Percentiles rank a stretch among this genome's conserved stretches.
These are phyloP conservation scores for Lamellibrachia columna DNA, from an alignment of 2,888 invertebrate genomes.

Conservation along the genomic window DNA sequence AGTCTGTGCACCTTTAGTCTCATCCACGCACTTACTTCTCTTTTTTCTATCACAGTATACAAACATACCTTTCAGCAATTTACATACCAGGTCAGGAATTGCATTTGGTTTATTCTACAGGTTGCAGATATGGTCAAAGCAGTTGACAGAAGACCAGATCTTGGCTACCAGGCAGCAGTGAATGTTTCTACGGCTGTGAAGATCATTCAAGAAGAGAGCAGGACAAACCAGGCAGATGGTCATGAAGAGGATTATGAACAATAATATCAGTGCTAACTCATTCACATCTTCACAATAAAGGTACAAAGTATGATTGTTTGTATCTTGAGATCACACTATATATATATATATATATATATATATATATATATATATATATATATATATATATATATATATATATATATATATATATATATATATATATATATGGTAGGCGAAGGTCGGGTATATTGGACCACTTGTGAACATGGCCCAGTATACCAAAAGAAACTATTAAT, in stretches of 20 bases:
- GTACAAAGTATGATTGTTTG: too few relatives aligned
- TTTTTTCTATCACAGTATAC: not conserved
- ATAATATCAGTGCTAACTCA: not conserved
- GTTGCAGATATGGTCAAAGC: slow-evolving; percentile 89
- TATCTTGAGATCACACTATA: too few relatives aligned
- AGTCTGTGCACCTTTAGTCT: not conserved
- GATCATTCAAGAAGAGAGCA: not conserved
- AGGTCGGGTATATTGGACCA: too few relatives aligned
- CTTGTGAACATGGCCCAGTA: too few relatives aligned
- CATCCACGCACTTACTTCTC: not conserved
- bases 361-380: too few relatives aligned
- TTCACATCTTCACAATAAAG: not conserved
- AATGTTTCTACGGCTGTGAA: slow-evolving; percentile 57
- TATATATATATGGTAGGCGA: too few relatives aligned
- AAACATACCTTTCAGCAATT: not conserved
- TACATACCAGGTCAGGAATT: not conserved
- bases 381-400: too few relatives aligned
- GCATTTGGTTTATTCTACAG: slow-evolving; percentile 55
- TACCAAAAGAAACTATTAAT: too few relatives aligned
- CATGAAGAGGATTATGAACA: not conserved
- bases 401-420: too few relatives aligned
- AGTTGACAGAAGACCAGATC: slow-evolving; percentile 84
- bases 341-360: too few relatives aligned
- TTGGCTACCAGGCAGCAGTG: slow-evolving; percentile 88
- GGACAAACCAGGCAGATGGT: not conserved